Base-by-base conservation (phyloP, 1,140 invertebrate genomes). In the Lasaia peninsularis region DNA sequence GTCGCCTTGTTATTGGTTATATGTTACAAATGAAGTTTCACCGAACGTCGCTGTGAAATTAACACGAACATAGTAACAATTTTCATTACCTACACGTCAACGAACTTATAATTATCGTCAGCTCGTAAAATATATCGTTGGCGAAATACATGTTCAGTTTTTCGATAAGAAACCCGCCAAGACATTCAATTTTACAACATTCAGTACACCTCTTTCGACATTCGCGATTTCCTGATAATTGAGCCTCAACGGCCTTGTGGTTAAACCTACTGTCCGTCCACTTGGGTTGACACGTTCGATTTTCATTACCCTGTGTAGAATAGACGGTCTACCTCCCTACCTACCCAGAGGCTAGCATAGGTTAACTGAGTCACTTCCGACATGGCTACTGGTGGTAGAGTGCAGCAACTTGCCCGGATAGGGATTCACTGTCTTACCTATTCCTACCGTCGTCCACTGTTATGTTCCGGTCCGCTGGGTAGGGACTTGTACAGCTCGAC, bases 61-160 rank as follows among this genome's bases (percentile, higher is more conserved):
- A 18, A 18, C 37, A 18, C 16, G 9, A 9, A 44, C 37, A 20
- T 44, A 44, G 2, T 18, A 44, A 44, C 37, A 44, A 44, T 44
- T 44, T 20, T 44, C 37, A 44, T 44, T 44, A n/a, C n/a, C n/a
- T n/a, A 10, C 37, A 20, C 37, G 37, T 44, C 37, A 44, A 44
- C 37, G 37, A 44, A 44, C 37, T 44, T 20, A 44, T 44, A 44
- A 44, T 44, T 44, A 44, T 44, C 18, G 37, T 44, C 37, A 44
- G 37, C 37, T 18, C 37, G 10, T 44, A 44, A 44, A 44, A 44
- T 44, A 18, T 44, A 44, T 44, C 37, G 37, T 18, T 44, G 37
- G 16, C 37, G 37, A 44, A 44, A 44, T 44, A 44, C 37, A 44
- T 18, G 37, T 20, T 44, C 16, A 18, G 16, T 4, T 14, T 8